phyloP scores from a whole-genome alignment of 2,113 vertebrate genomes.

The Murina feae region DNA sequence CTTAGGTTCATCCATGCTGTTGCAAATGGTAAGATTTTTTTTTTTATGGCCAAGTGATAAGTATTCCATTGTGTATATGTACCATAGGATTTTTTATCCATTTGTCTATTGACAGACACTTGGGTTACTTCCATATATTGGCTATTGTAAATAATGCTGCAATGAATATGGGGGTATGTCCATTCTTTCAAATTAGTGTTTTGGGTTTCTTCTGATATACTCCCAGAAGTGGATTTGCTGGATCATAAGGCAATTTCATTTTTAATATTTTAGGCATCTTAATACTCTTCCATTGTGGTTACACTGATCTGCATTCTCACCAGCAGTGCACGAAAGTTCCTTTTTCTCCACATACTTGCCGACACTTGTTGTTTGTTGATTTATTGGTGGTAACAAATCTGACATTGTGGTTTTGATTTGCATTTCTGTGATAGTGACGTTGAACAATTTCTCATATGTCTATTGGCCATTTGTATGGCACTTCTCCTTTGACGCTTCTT shows the following conservation, averaged over 20 bases:
- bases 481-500: not conserved
- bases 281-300: not conserved
- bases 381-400: not conserved
- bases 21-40: not conserved
- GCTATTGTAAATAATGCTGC: not conserved
- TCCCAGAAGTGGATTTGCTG: not conserved
- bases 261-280: not conserved
- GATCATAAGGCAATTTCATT: not conserved
- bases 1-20: not conserved
- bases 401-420: not conserved
- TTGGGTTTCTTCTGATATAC: not conserved
- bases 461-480: not conserved
- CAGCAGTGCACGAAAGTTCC: not conserved
- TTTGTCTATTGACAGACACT: not conserved
- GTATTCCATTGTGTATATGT: not conserved
- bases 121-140: not conserved
- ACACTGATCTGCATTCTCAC: not conserved
- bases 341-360: not conserved
- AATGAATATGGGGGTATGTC: not conserved
- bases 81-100: not conserved
- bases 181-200: not conserved
- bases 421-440: not conserved
- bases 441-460: not conserved
- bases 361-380: not conserved
- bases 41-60: not conserved